phyloP scores from a whole-genome alignment of 2,888 invertebrate genomes.

The Plutella xylostella region DNA sequence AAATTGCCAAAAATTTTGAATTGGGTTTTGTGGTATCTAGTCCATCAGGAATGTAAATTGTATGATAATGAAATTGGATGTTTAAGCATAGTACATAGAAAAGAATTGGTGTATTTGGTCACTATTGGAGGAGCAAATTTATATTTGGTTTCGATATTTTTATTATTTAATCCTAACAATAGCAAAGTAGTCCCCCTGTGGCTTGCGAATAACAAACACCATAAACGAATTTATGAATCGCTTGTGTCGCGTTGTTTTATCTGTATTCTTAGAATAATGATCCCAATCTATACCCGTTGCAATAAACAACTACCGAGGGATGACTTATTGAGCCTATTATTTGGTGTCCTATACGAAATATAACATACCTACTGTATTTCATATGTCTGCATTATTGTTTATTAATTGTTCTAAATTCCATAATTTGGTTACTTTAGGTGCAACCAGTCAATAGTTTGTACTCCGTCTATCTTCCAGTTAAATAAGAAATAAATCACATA shows the following conservation, averaged over 20 bases:
- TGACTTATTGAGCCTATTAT: neutral
- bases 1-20: constrained; percentile 31
- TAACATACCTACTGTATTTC: neutral
- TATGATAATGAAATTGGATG: neutral
- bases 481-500: constrained; percentile 58
- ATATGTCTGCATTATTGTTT: constrained; percentile 10
- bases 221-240: constrained; percentile 58
- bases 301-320: neutral
- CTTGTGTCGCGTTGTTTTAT: constrained; percentile 64
- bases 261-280: constrained; percentile 28
- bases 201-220: constrained; percentile 68
- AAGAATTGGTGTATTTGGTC: neutral
- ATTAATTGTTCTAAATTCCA: constrained; percentile 15
- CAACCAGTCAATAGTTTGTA: constrained; percentile 47
- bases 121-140: neutral
- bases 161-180: constrained; percentile 56
- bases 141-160: constrained; percentile 48
- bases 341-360: neutral
- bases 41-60: constrained; percentile 44
- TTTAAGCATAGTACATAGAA: too few relatives aligned
- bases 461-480: constrained; percentile 33
- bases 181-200: constrained; percentile 52
- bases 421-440: constrained; percentile 27
- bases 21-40: constrained; percentile 52
- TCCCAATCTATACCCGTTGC: neutral